Base-by-base conservation (phyloP, 2,888 invertebrate genomes). In the Nymphalis c-album region DNA sequence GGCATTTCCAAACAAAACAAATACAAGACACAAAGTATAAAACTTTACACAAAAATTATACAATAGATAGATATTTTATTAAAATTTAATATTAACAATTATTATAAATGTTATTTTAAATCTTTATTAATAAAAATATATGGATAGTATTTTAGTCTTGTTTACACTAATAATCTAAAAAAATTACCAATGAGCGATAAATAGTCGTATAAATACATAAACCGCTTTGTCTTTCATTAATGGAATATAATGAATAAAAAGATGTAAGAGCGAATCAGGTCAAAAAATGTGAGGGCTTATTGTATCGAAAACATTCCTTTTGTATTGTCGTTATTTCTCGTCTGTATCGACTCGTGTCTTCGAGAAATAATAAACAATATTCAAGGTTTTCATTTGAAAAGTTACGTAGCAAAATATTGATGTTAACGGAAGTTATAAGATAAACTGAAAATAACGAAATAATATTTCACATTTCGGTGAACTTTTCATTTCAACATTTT, bases 281-380 rank as follows among this genome's bases (percentile, higher is more conserved):
- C 55, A 61, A n/a, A 22, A n/a, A 47, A 48, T 60, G 65, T 53
- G 55, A 66, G 47, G 22, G 47, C 65, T 66, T 55, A 66, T 55
- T 48, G 60, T 66, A 66, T 61, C 51, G 65, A 53, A 65, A 58
- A 60, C 20, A 18, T 55, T 60, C 55, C 60, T 61, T 65, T 66
- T 60, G 55, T 66, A 47, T 22, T 55, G 60, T 66, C 22, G 60
- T 48, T 66, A 55, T 61, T 48, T 55, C 55, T 60, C 47, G 47
- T 55, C 55, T 61, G 31, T 60, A 66, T 66, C 55, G 35, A 55
- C n/a, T 35, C 51, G 10, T 53, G 47, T 60, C 53, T 60, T 18
- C 18, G 26, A 47, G 47, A 55, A 40, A 65, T 60, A 61, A 55
- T 66, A 55, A 60, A 66, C 60, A 60, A 60, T 65, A 65, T 35